Base-by-base conservation (phyloP, 2,797 vertebrate species). In the Caiman crocodilus region DNA sequence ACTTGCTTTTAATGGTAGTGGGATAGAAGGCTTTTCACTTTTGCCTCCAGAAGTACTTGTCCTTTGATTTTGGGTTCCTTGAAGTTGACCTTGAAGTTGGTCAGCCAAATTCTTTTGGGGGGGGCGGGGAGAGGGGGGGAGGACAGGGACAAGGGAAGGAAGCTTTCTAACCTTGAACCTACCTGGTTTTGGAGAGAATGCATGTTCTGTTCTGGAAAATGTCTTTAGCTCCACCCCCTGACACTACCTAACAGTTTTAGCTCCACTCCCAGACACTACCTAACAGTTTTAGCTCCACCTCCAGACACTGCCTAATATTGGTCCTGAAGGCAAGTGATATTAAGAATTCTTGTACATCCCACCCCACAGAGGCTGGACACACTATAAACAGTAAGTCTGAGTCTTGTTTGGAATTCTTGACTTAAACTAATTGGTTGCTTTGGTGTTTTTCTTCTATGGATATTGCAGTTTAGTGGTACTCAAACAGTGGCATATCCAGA, bases 401-500 rank as follows among this genome's bases (percentile, higher is more conserved):
- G 30, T 30, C 28, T 28, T 30, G 28, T 88, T 64, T 82, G 55
- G 32, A 89, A 5, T 20, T 91, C 42, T 50, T 50, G 42, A 50
- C 25, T 82, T 84, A 26, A 92, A 30, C 5, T 18, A 26, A 50
- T 81, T 25, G 28, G 63, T n/a, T 65, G 42, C 42, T 50, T 50
- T 50, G 42, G 42, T 50, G 42, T 50, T 50, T 76, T 67, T 25
- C 16, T 71, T 84, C 61, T 63, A 64, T 3, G 0, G 83, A 12
- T 56, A 2, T 42, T 6, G 26, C 35, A 4, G 55, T 12, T 42
- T 32, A 84, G 1, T 76, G 57, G 63, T 26, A 73, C 18, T 9
- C 67, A 60, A 42, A 8, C 0, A 0, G 23, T 42, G 20, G 28
- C 30, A 2, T 8, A 5, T 78, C 60, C 28, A 81, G 42, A 76